Percentiles rank a stretch among this genome's conserved stretches.
These are phyloP conservation scores for Cheilosia grossa DNA, from an alignment of 2,888 invertebrate genomes.

Conservation along the genomic window DNA sequence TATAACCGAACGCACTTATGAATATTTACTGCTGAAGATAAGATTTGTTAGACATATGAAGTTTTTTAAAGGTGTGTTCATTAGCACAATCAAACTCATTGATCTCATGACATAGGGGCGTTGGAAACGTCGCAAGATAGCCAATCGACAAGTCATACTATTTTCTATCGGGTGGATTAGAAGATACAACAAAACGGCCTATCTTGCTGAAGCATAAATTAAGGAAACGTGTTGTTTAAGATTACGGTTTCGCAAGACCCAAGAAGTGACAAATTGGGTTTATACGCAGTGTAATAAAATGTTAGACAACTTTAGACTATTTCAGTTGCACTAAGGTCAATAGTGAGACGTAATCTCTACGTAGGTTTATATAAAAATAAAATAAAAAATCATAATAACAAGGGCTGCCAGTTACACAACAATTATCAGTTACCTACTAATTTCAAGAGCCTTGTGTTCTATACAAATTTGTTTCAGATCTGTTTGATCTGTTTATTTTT, in stretches of 20 bases:
- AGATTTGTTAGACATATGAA: not conserved
- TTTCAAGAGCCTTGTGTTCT: too few species aligned
- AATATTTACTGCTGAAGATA: not conserved
- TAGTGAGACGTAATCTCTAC: too few species aligned
- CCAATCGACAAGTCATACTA: constrained; percentile 5
- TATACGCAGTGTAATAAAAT: not conserved
- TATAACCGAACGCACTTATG: not conserved
- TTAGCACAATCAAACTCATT: constrained; percentile 1
- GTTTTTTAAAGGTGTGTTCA: not conserved
- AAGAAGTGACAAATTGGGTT: constrained; percentile 11
- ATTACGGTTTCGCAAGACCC: not conserved
- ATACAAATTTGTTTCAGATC: too few species aligned
- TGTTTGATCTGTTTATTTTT: too few species aligned
- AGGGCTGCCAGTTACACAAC: too few species aligned
- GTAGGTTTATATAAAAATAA: too few species aligned
- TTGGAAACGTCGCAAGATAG: not conserved
- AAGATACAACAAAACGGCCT: not conserved
- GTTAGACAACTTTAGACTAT: not conserved
- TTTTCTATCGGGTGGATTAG: not conserved
- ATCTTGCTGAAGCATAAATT: constrained; percentile 23
- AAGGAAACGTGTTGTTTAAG: not conserved
- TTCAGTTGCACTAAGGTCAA: too few species aligned
- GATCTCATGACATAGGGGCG: not conserved
- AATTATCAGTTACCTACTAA: too few species aligned
- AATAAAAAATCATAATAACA: too few species aligned